These are phyloP conservation scores for Teinopalpus imperialis DNA, from an alignment of 2,888 invertebrate genomes.

Conservation along the genomic window DNA sequence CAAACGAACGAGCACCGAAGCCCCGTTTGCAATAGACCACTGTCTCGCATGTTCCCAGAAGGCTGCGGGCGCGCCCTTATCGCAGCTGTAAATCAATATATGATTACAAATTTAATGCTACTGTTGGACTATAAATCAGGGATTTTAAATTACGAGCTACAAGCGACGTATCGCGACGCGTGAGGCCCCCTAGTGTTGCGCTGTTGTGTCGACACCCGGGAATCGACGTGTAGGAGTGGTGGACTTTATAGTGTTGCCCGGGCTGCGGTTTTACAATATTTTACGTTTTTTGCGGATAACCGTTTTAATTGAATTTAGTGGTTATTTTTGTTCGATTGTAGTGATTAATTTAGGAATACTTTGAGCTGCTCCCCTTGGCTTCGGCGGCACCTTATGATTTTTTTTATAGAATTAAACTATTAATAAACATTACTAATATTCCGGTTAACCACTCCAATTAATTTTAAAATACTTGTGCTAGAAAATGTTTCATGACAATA, in stretches of 20 bases:
- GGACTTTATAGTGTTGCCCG: constrained; percentile 30
- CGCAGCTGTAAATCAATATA: constrained; percentile 80
- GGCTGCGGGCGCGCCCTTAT: constrained; percentile 72
- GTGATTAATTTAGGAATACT: too few relatives aligned
- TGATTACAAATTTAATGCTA: constrained; percentile 83
- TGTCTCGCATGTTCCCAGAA: constrained; percentile 57
- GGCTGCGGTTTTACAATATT: too few relatives aligned
- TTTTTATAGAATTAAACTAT: too few relatives aligned
- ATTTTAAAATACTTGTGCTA: too few relatives aligned
- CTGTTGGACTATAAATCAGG: constrained; percentile 79
- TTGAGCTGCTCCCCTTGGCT: too few relatives aligned
- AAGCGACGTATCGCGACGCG: constrained; percentile 72
- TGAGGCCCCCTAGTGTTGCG: constrained; percentile 79
- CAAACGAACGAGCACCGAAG: constrained; percentile 42
- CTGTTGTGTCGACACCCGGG: constrained; percentile 73
- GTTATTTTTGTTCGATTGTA: too few relatives aligned
- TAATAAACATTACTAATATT: too few relatives aligned
- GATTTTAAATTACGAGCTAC: constrained; percentile 80
- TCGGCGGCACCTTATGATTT: too few relatives aligned
- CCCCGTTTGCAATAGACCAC: constrained; percentile 52
- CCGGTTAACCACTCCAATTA: too few relatives aligned
- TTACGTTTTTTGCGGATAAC: too few relatives aligned
- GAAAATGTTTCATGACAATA: too few relatives aligned
- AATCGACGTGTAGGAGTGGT: constrained; percentile 44
- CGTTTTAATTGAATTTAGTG: too few relatives aligned